A percentile compares a stretch with the other conserved stretches of the same genome.
These are phyloP conservation scores for Idaea straminata DNA, from an alignment of 2,888 invertebrate species.

Conservation along the genomic window DNA sequence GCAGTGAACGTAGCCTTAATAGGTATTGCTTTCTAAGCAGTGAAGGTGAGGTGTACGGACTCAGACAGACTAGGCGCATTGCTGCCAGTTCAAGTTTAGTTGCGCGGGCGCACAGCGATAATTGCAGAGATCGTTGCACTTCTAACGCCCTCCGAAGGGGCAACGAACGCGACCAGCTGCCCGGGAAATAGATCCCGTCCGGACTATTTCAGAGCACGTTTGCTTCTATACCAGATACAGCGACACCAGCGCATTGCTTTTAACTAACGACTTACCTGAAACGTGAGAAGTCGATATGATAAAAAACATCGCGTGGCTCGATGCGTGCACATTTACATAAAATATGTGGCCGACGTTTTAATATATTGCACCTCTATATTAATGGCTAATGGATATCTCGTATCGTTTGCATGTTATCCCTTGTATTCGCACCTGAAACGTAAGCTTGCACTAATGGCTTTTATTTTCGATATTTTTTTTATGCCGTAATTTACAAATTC, in stretches of 20 bases:
- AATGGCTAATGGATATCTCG: slow-evolving; percentile 25
- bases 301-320: slow-evolving; percentile 33
- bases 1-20: slow-evolving; percentile 54
- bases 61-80: slow-evolving; percentile 39
- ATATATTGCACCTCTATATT: slow-evolving; percentile 23
- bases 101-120: slow-evolving; percentile 55
- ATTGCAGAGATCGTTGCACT: slow-evolving; percentile 76
- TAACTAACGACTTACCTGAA: slow-evolving; percentile 61
- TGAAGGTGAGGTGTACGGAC: slow-evolving; percentile 73
- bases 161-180: slow-evolving; percentile 78
- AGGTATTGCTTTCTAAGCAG: slow-evolving; percentile 76
- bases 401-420: slow-evolving; percentile 18
- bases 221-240: slow-evolving; percentile 56
- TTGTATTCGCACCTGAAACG: slow-evolving; percentile 20
- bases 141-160: slow-evolving; percentile 74
- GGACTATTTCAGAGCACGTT: slow-evolving; percentile 75
- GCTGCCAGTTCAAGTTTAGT: slow-evolving; percentile 75
- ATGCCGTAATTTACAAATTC: background rate
- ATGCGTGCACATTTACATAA: slow-evolving; percentile 25
- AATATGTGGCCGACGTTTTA: slow-evolving; percentile 24
- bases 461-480: slow-evolving; percentile 2
- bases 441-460: slow-evolving; percentile 9
- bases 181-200: slow-evolving; percentile 78
- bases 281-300: slow-evolving; percentile 47
- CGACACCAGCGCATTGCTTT: slow-evolving; percentile 48